phyloP scores from a whole-genome alignment of 2,797 vertebrate species.

The Enteromius trimaculatus region DNA sequence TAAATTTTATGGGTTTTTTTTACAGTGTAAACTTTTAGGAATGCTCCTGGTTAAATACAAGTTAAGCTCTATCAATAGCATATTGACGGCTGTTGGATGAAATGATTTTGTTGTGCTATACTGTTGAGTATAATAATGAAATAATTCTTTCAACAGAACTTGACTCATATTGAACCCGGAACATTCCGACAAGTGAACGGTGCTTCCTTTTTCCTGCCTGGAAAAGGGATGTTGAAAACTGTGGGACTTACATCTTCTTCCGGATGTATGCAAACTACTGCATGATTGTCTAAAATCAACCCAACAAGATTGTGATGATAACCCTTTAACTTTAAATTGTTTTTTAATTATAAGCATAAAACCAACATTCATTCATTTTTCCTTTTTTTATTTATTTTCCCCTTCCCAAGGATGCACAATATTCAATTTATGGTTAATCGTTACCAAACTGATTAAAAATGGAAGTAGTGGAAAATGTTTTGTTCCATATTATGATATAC shows the following conservation, averaged over 20 bases:
- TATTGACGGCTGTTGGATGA: neutral
- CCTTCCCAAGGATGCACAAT: neutral
- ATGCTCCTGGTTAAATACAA: neutral
- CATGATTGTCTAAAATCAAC: neutral
- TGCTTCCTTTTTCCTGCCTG: conserved; percentile 40
- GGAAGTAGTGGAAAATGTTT: neutral
- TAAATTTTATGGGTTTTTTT: no score
- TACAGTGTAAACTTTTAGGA: neutral
- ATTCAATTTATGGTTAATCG: neutral
- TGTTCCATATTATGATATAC: neutral
- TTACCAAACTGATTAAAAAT: neutral
- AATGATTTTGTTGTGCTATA: neutral
- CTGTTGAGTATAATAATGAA: neutral
- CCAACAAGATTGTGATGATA: neutral
- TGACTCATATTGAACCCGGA: neutral
- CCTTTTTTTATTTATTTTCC: neutral
- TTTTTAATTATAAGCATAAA: neutral
- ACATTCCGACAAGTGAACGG: conserved; percentile 17
- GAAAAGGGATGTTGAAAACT: conserved; percentile 33
- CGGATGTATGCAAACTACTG: neutral
- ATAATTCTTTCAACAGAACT: neutral
- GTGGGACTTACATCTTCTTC: conserved; percentile 26
- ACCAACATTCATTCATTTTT: neutral
- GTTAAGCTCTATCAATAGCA: conserved; percentile 26
- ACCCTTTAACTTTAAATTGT: neutral